Evolutionary conservation across 1,140 invertebrate species (phyloP), one percentile per base, ranked within the genome.

Genomic region (Aethina tumida): DNA sequence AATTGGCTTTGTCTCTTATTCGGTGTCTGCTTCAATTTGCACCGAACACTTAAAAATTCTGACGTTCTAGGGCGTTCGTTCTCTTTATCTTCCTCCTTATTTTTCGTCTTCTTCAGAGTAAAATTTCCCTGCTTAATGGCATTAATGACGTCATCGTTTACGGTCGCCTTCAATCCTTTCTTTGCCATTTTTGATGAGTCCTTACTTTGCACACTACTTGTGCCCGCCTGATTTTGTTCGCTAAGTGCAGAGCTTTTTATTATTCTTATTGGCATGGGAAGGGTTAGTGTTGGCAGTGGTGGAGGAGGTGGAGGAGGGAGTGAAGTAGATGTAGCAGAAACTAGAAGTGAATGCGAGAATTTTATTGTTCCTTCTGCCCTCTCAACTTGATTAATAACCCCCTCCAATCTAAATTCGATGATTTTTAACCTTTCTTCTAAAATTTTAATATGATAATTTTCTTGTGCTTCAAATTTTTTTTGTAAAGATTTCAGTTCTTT

Each of bases 111-210:
- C 47, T 75, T 77, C 6, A 81, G 56, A 0, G 75, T 79, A 56
- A 81, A 83, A 38, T 73, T 70, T 10, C 79, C 79, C 8, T 76
- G 75, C 65, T 83, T 83, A 14, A 81, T 81, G 56, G 80, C 74
- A 55, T 78, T 81, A 4, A 83, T 79, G 41, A 83, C 78, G 22
- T 79, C 77, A 43, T 81, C 78, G 45, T 81, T 81, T 2, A 72
- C 77, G 10, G 51, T 50, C 32, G 49, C 33, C 17, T 41, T 41
- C 26, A 40, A 12, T 8, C 35, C 22, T 41, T 51, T 50, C 20
- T 48, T 48, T n/a, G 43, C 41, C 3, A 17, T n/a, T n/a, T n/a
- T n/a, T n/a, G 29, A 2, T n/a, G 10, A 12, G 30, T 33, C 14
- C 28, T 34, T 7, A 43, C 35, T 22, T 47, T 21, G 4, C n/a